These are phyloP conservation scores for Leucophenga montana DNA, from an alignment of 2,888 invertebrate genomes.

Conservation along the genomic window DNA sequence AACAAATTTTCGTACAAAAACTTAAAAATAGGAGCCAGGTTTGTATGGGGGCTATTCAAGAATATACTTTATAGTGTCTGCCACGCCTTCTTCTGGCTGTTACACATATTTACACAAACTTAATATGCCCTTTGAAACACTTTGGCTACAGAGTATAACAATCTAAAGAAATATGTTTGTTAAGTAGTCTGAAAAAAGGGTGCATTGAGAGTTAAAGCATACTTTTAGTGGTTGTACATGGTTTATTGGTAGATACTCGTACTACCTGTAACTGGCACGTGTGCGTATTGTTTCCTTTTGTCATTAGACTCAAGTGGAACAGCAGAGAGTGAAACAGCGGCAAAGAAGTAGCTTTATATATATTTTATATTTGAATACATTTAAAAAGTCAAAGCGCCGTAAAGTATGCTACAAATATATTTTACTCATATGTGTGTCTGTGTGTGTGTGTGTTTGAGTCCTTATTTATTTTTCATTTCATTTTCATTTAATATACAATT, in stretches of 20 bases:
- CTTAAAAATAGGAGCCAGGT: too few relatives aligned
- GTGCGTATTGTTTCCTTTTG: constrained; percentile 21
- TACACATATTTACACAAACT: too few relatives aligned
- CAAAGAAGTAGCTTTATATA: too few relatives aligned
- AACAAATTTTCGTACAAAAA: too few relatives aligned
- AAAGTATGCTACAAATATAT: constrained; percentile 20
- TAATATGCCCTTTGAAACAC: too few relatives aligned
- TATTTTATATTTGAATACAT: too few relatives aligned
- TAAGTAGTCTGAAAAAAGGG: neutral
- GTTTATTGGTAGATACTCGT: too few relatives aligned
- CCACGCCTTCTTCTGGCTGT: too few relatives aligned
- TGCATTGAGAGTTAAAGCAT: neutral
- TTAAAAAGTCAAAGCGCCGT: constrained; percentile 18
- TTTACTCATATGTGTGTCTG: neutral
- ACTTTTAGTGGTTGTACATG: neutral
- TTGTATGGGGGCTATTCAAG: too few relatives aligned
- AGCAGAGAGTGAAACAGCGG: neutral
- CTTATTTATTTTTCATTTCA: constrained; percentile 44
- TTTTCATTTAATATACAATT: constrained; percentile 56
- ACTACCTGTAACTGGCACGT: constrained; percentile 25
- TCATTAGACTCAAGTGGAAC: constrained; percentile 20
- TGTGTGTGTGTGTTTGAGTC: neutral
- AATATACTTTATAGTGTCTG: too few relatives aligned
- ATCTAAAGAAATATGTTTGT: too few relatives aligned
- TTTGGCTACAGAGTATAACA: too few relatives aligned